Base-by-base conservation (phyloP, 2,888 invertebrate genomes). In the Sisyra terminalis region DNA sequence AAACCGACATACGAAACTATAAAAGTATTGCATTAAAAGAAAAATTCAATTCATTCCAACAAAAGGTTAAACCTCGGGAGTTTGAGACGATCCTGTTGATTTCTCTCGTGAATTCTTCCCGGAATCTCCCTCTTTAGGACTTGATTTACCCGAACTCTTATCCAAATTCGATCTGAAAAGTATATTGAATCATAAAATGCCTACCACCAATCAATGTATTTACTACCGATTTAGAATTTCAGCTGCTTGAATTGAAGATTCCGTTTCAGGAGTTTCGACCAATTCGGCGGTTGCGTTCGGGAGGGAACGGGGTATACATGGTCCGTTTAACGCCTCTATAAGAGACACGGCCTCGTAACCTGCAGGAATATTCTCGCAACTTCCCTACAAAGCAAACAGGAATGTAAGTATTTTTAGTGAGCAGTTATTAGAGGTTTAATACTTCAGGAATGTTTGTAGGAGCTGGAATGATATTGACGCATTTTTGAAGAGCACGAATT, bases 291-390 rank as follows among this genome's bases (percentile, higher is more conserved):
- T 57, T 4, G 63, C 62, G 2, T 64, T 55, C 8, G 63, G 60
- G 7, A 61, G 59, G 44, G 59, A 38, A 49, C 71, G 67, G 40
- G 71, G 70, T 29, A 69, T 66, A 52, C 75, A 81, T 6, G 92
- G 93, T 0, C 96, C 96, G 66, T 96, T 96, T 42, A 96, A 68
- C 3, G 96, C 96, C 66, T 96, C 96, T 50, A 96, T 85, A 42
- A 96, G 69, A 0, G 94, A 87, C 42, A 96, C 87, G 18, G 90
- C 82, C 66, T 93, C 88, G 63, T 92, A 96, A 1, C 94, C 94
- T 0, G 83, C 73, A 9, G 93, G 94, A 54, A 93, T 85, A 57
- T 86, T 83, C 57, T 87, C 86, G 58, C 76, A 75, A 54, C 74
- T 77, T 47, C 74, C 75, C 78, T 79, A 50, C 13, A 51, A 29